Conservation (phyloP, 1,140 invertebrate species). For the Pseudomyrmex flavicornis region DNA sequence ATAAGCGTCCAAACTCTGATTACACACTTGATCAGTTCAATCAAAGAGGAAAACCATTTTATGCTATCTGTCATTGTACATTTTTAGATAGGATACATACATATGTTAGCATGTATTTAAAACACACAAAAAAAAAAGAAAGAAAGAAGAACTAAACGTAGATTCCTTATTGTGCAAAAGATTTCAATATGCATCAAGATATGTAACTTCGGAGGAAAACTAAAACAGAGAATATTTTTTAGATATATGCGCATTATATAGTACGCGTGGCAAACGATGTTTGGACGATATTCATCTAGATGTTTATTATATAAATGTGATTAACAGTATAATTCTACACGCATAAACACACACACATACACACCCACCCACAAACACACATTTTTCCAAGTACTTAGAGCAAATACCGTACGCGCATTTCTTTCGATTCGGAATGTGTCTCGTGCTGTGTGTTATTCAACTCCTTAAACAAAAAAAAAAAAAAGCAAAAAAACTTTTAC, state of each 20-base stretch:
- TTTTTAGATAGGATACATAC: slow-evolving; percentile 57
- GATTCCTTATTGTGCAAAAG: slow-evolving; percentile 35
- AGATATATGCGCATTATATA: slow-evolving; percentile 28
- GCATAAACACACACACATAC: slow-evolving; percentile 9
- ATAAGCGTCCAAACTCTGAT: slow-evolving; percentile 57
- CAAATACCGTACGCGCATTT: slow-evolving; percentile 14
- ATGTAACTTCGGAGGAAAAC: not conserved
- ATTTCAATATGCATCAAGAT: slow-evolving; percentile 35
- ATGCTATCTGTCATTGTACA: slow-evolving; percentile 68
- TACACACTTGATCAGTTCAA: slow-evolving; percentile 69
- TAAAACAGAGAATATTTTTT: slow-evolving; percentile 54
- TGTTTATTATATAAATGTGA: slow-evolving; percentile 56
- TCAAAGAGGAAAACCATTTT: slow-evolving; percentile 67
- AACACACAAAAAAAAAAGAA: not conserved
- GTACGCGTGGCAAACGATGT: slow-evolving; percentile 39
- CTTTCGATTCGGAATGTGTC: slow-evolving; percentile 16
- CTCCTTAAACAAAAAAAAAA: slow-evolving; percentile 4
- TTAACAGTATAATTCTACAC: slow-evolving; percentile 3
- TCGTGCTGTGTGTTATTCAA: slow-evolving; percentile 5
- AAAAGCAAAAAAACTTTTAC: not conserved
- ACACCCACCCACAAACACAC: not conserved
- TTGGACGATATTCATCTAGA: slow-evolving; percentile 56
- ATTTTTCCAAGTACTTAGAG: slow-evolving; percentile 51
- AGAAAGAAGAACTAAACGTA: not conserved
- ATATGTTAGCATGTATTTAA: slow-evolving; percentile 33